These are phyloP conservation scores for Sarcophaga rosellei DNA, from an alignment of 2,888 invertebrate genomes.

Conservation along the genomic window DNA sequence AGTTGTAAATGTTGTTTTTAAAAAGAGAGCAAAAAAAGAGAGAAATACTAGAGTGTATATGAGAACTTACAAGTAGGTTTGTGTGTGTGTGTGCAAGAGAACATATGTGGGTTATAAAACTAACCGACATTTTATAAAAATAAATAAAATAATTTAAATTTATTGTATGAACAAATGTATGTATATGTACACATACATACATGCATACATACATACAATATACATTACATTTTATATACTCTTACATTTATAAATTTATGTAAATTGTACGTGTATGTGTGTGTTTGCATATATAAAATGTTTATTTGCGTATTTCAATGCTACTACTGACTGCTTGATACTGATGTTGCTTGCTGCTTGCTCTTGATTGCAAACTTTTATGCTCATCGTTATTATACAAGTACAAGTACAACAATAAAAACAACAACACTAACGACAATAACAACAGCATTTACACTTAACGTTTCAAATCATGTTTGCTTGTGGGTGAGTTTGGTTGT, in stretches of 20 bases:
- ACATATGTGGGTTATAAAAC: background rate
- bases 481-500: background rate
- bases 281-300: background rate
- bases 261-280: background rate
- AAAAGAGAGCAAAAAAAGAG: background rate
- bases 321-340: background rate
- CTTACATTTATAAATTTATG: background rate
- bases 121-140: background rate
- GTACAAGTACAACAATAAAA: background rate
- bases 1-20: slow-evolving; percentile 12
- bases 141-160: background rate
- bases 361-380: background rate
- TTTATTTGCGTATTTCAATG: background rate
- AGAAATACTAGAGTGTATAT: background rate
- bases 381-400: background rate
- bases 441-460: no score
- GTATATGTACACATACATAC: background rate
- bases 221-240: background rate
- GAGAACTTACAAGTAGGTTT: background rate
- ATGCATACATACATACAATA: no score
- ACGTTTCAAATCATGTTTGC: no score
- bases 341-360: background rate
- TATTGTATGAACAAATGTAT: background rate
- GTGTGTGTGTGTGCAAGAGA: background rate
- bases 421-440: no score